A percentile compares a stretch with the other conserved stretches of the same genome.
Conservation (phyloP, 1,140 invertebrate genomes). For the Sarcophaga peregrina region DNA sequence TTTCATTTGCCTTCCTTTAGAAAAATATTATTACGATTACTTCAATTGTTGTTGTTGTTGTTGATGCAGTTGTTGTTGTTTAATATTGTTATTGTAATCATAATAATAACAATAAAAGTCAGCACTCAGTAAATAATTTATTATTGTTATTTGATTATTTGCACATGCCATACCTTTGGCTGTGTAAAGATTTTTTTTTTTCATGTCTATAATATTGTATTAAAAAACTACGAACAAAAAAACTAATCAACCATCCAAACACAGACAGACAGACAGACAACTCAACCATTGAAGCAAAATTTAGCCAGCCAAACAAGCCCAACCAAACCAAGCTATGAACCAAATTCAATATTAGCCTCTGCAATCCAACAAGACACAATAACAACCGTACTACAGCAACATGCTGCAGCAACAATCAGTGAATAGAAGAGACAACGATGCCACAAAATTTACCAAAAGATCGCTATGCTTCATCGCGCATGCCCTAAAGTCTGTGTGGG, state of each 20-base stretch:
- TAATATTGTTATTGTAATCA: conserved; percentile 23
- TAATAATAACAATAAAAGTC: conserved; percentile 36
- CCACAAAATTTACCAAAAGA: conserved; percentile 12
- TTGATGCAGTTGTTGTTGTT: conserved; percentile 27
- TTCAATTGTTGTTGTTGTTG: conserved; percentile 24
- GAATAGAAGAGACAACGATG: neutral
- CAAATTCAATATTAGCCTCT: neutral
- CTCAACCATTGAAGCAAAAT: neutral
- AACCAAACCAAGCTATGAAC: neutral
- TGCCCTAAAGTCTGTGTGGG: conserved; percentile 26
- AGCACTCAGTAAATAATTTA: conserved; percentile 27
- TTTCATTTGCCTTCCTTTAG: neutral
- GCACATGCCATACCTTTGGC: conserved; percentile 30
- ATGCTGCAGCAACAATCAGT: neutral
- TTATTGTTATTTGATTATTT: conserved; percentile 37
- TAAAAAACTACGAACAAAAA: neutral
- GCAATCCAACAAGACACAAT: no score
- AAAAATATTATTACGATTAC: conserved; percentile 9
- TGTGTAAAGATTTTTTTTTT: neutral
- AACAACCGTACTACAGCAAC: neutral
- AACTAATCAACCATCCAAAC: conserved; percentile 10
- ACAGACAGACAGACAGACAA: neutral
- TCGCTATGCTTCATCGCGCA: conserved; percentile 20
- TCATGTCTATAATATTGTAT: neutral
- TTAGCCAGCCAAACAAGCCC: neutral